Evolutionary conservation across 2,888 invertebrate genomes (phyloP), one percentile per base, ranked within the genome.

Genomic region (Cataglyphis cursor): DNA sequence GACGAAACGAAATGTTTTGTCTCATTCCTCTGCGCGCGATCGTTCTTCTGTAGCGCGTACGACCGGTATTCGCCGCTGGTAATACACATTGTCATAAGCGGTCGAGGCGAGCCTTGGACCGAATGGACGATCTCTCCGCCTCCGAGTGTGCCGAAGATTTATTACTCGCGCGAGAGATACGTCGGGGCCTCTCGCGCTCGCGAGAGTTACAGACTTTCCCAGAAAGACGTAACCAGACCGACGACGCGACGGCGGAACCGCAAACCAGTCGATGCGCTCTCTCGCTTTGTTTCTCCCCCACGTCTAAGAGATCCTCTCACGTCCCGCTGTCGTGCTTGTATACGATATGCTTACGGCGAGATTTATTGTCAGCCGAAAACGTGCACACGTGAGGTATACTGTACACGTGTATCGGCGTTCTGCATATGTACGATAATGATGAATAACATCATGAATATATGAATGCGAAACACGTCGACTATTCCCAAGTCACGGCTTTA

Each of bases 61-160:
- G 31, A 74, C 59, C 82, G 81, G 59, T 84, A 89, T 78, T 86
- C 81, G 51, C 82, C 82, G 84, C 81, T 86, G 74, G 80, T 85
- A 87, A 83, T 78, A 87, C 85, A 86, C 82, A 90, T 89, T 90
- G 90, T 90, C 90, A 90, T 90, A 89, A 87, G 80, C 86, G 78
- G 57, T 54, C 6, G 74, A 57, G 85, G 70, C 87, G 81, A 83
- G 66, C 18, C 74, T 73, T 41, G 75, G 66, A 68, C 83, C 83
- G 90, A 86, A 88, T 84, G 88, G 85, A 88, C 87, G 84, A 73
- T 12, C 74, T 81, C 84, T 85, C 83, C 85, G 83, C 85, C 85
- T 82, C 82, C 89, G 92, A 94, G 93, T 93, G 94, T 93, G 93
- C 91, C 91, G 86, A 90, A 94, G 94, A 94, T 94, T 94, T 93